Evolutionary conservation across 1,140 invertebrate species (phyloP), one percentile per base, ranked within the genome.

Genomic region (Drosophila elegans): DNA sequence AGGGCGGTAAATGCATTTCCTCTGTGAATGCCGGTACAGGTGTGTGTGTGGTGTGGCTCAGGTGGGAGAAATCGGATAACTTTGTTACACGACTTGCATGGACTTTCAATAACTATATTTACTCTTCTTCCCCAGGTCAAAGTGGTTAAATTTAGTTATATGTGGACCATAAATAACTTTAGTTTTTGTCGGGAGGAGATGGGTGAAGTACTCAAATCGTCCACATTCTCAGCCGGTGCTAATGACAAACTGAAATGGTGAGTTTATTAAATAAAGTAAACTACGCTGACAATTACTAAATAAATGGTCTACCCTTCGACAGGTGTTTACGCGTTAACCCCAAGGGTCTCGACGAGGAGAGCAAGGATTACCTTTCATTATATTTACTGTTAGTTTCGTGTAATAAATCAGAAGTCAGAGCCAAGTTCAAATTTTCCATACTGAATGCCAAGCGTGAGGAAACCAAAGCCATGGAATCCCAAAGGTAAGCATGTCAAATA

Each of bases 111-210:
- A 57, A 46, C 10, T 1, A 10, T 6, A n/a, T 54, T 49, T 34
- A 1, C 38, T 3, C 29, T 3, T 44, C 59, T 53, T 67, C 67
- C 83, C 13, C 96, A 99, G 98, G 98, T 99, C 86, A 99, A 99
- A 96, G 98, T 99, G 93, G 98, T 99, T 66, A 99, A 99, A 94
- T 99, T 99, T 95, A 98, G 97, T 94, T 99, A 99, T 94, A 99
- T 99, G 97, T 99, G 99, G 99, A 99, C 98, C 91, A 99, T 99
- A 94, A 99, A 99, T 94, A 99, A 99, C 95, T 99, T 99, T 94
- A 99, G 98, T 94, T 99, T 99, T 94, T 98, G 98, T 93, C 96
- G 98, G 75, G 98, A 99, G 94, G 98, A 99, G 94, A 99, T 99
- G 98, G 98, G 98, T 79, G 98, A 99, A 95, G 98, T 99, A 68